Evolutionary conservation across 2,888 invertebrate genomes (phyloP), one percentile per base, ranked within the genome.

Genomic region (Hoplodrina ambigua): DNA sequence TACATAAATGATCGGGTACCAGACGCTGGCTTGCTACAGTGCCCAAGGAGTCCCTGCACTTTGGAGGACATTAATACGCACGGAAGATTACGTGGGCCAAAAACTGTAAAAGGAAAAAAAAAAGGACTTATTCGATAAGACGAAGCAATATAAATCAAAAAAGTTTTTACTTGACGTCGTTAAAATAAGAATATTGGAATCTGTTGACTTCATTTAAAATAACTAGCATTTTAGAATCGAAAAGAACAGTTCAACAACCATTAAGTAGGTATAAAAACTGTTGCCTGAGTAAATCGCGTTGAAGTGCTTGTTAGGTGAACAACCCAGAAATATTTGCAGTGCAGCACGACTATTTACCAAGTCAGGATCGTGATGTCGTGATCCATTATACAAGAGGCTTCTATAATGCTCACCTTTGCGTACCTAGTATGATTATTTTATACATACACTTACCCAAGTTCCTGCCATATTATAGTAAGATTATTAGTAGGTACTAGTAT

Each of bases 311-410:
- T 73, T 85, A 78, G 88, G 88, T 89, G 83, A 89, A 89, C 81
- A 88, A 88, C 87, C 85, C 83, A 73, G 75, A 68, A 78, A 78
- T 77, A 76, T 78, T 76, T 75, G 71, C 79, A 72, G 72, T 46
- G 50, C 74, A 79, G 79, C 84, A 86, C 83, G 82, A 66, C 56
- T 76, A 81, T 74, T 72, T 75, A 83, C 75, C 77, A 75, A 83
- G 85, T 82, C 83, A 82, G 86, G 86, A 85, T 89, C 88, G 88
- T 91, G 90, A 87, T 76, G 75, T 89, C 90, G 91, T 89, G 91
- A 88, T 85, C 81, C 81, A 76, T 76, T 82, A 78, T 65, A 87
- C 82, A 86, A 85, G 83, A 77, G 70, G 65, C 74, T 72, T 75
- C 64, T 54, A 72, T 68, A 72, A 82, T 64, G 52, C 25, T 65